A percentile compares a stretch with the other conserved stretches of the same genome.
phyloP scores from a whole-genome alignment of 2,113 vertebrate genomes.

The Triplophysa dalaica region DNA sequence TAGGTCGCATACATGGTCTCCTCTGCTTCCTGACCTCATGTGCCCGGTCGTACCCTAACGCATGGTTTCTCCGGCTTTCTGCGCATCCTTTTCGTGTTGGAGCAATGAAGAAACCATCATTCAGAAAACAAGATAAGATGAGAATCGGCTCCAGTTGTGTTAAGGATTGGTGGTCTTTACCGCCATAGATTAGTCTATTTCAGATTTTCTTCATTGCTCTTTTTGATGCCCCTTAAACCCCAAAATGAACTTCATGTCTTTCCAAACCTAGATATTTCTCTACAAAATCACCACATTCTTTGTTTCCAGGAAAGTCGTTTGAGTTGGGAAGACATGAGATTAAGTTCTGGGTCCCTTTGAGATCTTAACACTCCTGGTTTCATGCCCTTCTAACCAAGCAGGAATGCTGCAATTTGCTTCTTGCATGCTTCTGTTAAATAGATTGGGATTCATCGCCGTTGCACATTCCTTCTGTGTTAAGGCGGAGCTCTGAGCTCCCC shows the following conservation, averaged over 20 bases:
- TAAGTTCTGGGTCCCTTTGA: no score
- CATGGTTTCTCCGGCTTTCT: conserved; percentile 62
- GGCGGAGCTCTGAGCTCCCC: conserved; percentile 45
- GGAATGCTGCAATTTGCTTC: conserved; percentile 62
- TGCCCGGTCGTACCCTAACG: conserved; percentile 57
- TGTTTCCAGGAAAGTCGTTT: no score
- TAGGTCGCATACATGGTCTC: conserved; percentile 65
- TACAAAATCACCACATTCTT: no score
- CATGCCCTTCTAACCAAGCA: conserved; percentile 64
- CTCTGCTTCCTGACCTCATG: conserved; percentile 62
- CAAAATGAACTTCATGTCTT: no score
- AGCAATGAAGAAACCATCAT: not conserved
- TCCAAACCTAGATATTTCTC: no score
- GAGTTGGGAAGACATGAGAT: no score
- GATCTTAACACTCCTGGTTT: not conserved
- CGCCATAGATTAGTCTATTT: no score
- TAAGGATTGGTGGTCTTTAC: no score
- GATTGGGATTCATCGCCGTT: not conserved
- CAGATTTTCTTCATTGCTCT: no score
- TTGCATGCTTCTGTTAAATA: not conserved
- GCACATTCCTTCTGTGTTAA: conserved; percentile 65
- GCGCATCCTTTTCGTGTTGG: conserved; percentile 38
- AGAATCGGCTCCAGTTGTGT: no score
- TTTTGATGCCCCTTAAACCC: no score
- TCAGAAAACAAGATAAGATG: no score